Base-by-base conservation (phyloP, 2,888 invertebrate genomes). In the Dugesia japonica region DNA sequence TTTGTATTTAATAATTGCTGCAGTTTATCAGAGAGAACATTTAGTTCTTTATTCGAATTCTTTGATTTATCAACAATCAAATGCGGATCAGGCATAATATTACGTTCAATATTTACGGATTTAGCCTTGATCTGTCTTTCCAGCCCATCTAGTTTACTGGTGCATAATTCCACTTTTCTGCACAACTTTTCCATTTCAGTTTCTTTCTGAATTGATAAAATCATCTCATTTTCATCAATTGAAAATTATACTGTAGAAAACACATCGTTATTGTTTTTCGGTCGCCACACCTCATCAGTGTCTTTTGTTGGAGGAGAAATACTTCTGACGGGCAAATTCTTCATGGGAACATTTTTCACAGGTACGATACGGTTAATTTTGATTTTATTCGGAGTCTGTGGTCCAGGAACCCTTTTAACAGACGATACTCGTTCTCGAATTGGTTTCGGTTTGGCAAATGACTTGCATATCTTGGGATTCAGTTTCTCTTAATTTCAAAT, bases 241-340 rank as follows among this genome's bases (percentile, higher is more conserved):
- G 13, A 7, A 13, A 31, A 31, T 31, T 13, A 4, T 31, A 31
- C 31, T 31, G 31, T 4, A 13, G 13, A 4, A 31, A 31, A 31
- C 31, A 31, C 31, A 31, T 31, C 31, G 31, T 31, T 31, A 31
- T 31, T 13, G 4, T 31, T 31, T 13, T 13, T 31, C 31, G 31
- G 31, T 31, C 7, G 4, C 31, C 56, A 56, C 4, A 56, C 17
- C 4, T n/a, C 9, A 56, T 56, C 56, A 4, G 56, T 56, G 56
- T 56, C 56, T 56, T n/a, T n/a, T n/a, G 56, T 56, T n/a, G 56
- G 56, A 9, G 56, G 56, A 23, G 56, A 56, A n/a, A 56, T n/a
- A 56, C 56, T 56, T n/a, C 56, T n/a, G 56, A 56, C 17, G 4
- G 56, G 56, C 20, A 56, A 4, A n/a, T 56, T 56, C 9, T 56